Conservation (phyloP, 64 coral and sea anemone genomes). For the Acropora yongei region DNA sequence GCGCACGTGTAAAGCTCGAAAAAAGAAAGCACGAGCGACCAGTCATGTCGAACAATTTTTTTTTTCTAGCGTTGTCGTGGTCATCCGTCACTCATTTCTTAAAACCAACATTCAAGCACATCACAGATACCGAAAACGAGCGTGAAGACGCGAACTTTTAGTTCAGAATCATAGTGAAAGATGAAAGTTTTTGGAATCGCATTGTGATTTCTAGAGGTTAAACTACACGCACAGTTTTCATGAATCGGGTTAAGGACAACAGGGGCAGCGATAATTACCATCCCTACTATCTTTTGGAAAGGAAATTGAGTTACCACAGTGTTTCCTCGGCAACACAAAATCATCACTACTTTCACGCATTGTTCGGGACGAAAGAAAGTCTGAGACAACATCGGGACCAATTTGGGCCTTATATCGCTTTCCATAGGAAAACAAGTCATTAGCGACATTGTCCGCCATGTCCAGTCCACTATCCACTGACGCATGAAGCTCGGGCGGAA, state of each 20-base stretch:
- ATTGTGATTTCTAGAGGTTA: too few species aligned
- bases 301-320: neutral
- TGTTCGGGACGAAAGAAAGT: constrained; percentile 29
- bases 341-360: neutral
- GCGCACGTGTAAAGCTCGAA: too few species aligned
- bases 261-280: constrained; percentile 19
- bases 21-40: too few species aligned
- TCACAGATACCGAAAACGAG: too few species aligned
- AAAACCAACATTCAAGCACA: too few species aligned
- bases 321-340: neutral
- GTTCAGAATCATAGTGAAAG: too few species aligned
- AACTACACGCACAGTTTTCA: too few species aligned
- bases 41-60: too few species aligned
- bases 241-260: neutral
- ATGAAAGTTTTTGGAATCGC: too few species aligned
- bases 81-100: too few species aligned
- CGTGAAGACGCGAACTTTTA: too few species aligned
- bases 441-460: constrained; percentile 19
- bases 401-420: neutral
- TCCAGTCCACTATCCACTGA: constrained; percentile 49
- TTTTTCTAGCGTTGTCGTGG: too few species aligned
- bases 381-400: neutral
- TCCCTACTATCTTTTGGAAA: neutral
- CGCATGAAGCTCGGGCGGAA: neutral
- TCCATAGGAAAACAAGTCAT: constrained; percentile 16